These are phyloP conservation scores for Muscicapa comitata DNA, from an alignment of 2,797 vertebrate species.

Conservation along the genomic window DNA sequence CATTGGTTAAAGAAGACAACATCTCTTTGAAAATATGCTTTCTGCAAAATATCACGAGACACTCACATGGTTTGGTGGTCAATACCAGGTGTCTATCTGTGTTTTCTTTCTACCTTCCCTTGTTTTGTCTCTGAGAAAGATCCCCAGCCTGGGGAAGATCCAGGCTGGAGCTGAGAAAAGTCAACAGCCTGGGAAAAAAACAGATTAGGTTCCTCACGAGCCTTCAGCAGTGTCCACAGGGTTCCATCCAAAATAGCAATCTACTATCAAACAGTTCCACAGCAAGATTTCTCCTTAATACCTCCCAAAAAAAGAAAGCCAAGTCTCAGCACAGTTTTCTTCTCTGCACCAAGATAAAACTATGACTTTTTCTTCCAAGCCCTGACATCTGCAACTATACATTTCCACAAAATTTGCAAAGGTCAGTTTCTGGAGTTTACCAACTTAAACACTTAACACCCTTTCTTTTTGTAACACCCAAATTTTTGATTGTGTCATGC, in stretches of 20 bases:
- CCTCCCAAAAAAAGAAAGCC: not conserved
- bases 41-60: too few relatives aligned
- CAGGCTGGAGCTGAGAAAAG: too few relatives aligned
- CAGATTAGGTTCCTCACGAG: too few relatives aligned
- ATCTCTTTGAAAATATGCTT: too few relatives aligned
- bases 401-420: not conserved
- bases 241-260: not conserved
- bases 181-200: too few relatives aligned
- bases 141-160: too few relatives aligned
- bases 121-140: too few relatives aligned
- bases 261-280: not conserved
- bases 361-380: not conserved
- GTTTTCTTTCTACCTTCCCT: too few relatives aligned
- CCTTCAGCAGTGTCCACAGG: too few relatives aligned
- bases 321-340: not conserved
- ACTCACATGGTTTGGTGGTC: too few relatives aligned
- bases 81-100: too few relatives aligned
- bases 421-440: not conserved
- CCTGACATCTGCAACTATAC: not conserved
- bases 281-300: not conserved
- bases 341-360: not conserved
- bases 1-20: too few relatives aligned
- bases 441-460: not conserved
- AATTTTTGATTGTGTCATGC: not conserved
- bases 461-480: not conserved